Evolutionary conservation across 2,888 invertebrate genomes (phyloP), one percentile per base, ranked within the genome.

Genomic region (Ennomos fuscantarius): DNA sequence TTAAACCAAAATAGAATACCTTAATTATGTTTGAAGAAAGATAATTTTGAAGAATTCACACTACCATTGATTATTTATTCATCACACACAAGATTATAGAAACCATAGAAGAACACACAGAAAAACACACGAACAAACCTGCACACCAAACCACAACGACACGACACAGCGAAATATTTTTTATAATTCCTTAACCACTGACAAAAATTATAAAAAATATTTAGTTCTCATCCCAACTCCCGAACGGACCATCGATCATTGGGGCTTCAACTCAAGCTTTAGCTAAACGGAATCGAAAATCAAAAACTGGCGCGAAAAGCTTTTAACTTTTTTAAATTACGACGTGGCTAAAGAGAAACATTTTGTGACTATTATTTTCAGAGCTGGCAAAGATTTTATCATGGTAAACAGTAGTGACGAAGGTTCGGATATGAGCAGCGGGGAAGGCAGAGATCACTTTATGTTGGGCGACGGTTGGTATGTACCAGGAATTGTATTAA

Each of bases 361-460:
- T 44, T 24, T 24, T 68, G 56, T 73, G 74, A 68, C 83, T 84
- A 66, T 80, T 78, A 74, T 82, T 91, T 90, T 88, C 90, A 90
- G 90, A 89, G 76, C 78, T 70, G 78, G 72, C 82, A 87, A 82
- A 74, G 78, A 83, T 72, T 89, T 86, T 85, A 76, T 82, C 66
- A 82, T 79, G 74, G 89, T 88, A 68, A 84, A 86, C 73, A 83
- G 80, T 86, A 88, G 86, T 82, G 89, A 90, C 65, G 88, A 86
- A 60, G 82, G 77, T 49, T 83, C 84, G 35, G 75, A 82, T 72
- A 74, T 80, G 50, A 81, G 80, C 72, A 83, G 82, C 74, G 82
- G 76, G 64, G 82, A 81, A 47, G 88, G 84, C 39, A 78, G 77
- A 69, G 86, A 89, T 65, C 88, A 83, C 79, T 87, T 84, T 82